Percentiles rank a stretch among this genome's conserved stretches.
Evolutionary conservation across 2,797 vertebrate species (phyloP).

Genomic region (Melanogrammus aeglefinus): DNA sequence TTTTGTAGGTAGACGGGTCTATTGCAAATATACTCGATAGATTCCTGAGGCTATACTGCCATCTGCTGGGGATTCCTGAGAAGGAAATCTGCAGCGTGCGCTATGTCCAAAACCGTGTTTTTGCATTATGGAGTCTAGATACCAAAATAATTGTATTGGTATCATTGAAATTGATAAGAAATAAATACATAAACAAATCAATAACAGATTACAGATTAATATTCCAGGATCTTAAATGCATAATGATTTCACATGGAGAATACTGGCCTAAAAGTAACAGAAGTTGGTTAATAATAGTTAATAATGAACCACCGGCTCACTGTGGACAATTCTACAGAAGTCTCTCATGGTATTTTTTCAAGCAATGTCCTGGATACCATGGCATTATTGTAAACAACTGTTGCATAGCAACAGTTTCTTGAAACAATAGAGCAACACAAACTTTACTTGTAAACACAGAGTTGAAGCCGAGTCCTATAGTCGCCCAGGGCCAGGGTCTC

Average conservation of each 20-base stretch:
- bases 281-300: background rate
- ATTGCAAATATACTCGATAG: no score
- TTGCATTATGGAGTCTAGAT: background rate
- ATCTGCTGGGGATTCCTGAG: constrained; percentile 50
- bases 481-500: background rate
- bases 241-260: background rate
- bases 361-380: background rate
- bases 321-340: background rate
- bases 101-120: background rate
- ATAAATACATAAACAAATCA: background rate
- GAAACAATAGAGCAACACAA: background rate
- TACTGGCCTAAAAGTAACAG: constrained; percentile 1
- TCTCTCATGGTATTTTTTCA: background rate
- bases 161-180: background rate
- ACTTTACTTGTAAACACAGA: background rate
- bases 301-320: background rate
- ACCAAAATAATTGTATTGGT: background rate
- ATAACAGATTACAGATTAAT: background rate
- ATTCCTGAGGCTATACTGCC: constrained; percentile 42
- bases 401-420: background rate
- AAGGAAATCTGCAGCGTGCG: constrained; percentile 17
- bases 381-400: background rate
- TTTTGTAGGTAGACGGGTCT: background rate
- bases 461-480: background rate
- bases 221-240: background rate